Evolutionary conservation across 2,797 vertebrate species (phyloP), one percentile per base, ranked within the genome.

Genomic region (Hemibagrus guttatus): DNA sequence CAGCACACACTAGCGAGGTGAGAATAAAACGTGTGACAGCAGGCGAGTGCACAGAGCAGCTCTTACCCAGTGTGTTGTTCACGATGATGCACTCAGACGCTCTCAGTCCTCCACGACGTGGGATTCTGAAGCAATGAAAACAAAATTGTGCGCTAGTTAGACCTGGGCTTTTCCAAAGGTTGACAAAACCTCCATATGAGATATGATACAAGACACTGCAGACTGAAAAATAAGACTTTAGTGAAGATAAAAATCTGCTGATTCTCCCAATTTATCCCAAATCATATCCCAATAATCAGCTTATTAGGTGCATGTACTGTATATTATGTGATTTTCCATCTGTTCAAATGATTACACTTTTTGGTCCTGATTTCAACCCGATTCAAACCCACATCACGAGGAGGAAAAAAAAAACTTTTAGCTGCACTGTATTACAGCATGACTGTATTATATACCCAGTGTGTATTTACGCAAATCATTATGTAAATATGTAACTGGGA

Each of bases 401-500:
- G 49, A 74, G 14, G 0, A 75, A 17, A 49, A 39, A 14, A 54
- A 19, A 35, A 5, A 26, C 39, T n/a, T 81, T 64, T 4, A 64
- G 56, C 31, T 39, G 54, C 49, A 54, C 26, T 54, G n/a, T 17
- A 11, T 76, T 54, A 12, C 7, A 78, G 13, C 6, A 6, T 12
- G 16, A 54, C 31, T 31, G 14, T 39, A 23, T 42, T 69, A 23
- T 69, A 80, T 31, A 71, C 49, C 42, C 59, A 6, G 35, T 76
- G 66, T 84, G 59, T 85, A 63, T 88, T 80, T 88, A 68, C 63
- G 68, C 54, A 84, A 71, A 84, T 84, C 52, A 39, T 80, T 74
- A 81, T 87, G 83, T 71, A 81, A 84, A 87, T 81, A 83, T 74
- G 46, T 54, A 81, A 87, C 75, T 87, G 83, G 76, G 68, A 84